Conservation (phyloP, 2,888 invertebrate genomes). For the Pristionchus maxplancki region DNA sequence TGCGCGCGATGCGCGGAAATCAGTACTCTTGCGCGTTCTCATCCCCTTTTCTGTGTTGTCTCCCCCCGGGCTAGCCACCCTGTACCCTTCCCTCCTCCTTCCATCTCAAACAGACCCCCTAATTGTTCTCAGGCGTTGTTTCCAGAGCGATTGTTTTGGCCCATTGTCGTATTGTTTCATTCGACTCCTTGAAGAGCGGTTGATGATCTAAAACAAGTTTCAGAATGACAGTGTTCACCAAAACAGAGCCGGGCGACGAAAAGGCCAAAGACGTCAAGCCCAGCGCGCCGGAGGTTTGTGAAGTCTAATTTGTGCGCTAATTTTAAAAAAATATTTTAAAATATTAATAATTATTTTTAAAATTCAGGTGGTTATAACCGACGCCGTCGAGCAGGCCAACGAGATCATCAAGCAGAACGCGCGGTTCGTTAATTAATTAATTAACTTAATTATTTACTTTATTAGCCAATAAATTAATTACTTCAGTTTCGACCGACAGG, state of each 20-base stretch:
- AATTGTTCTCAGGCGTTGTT: slow-evolving; percentile 14
- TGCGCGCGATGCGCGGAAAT: neutral
- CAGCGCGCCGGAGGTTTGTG: slow-evolving; percentile 19
- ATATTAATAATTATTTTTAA: too few species aligned
- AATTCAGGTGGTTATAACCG: slow-evolving; percentile 42
- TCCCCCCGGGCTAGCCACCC: neutral
- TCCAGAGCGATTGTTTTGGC: neutral
- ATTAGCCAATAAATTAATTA: neutral
- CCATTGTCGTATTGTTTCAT: too few species aligned
- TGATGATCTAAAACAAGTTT: neutral
- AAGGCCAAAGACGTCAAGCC: slow-evolving; percentile 51
- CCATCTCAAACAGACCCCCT: neutral
- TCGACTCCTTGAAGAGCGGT: too few species aligned
- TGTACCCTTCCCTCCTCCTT: neutral
- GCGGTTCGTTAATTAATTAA: neutral
- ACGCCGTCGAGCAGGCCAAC: slow-evolving; percentile 40
- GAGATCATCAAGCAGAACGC: slow-evolving; percentile 50
- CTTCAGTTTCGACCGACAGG: slow-evolving; percentile 34
- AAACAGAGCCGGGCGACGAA: slow-evolving; percentile 60
- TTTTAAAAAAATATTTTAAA: too few species aligned
- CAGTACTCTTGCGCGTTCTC: slow-evolving; percentile 24
- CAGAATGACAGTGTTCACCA: slow-evolving; percentile 69
- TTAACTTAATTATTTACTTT: neutral
- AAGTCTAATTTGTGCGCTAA: neutral
- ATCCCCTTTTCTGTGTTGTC: neutral